A percentile compares a stretch with the other conserved stretches of the same genome.
Conservation (phyloP, 2,888 invertebrate species). For the Amiota communis region DNA sequence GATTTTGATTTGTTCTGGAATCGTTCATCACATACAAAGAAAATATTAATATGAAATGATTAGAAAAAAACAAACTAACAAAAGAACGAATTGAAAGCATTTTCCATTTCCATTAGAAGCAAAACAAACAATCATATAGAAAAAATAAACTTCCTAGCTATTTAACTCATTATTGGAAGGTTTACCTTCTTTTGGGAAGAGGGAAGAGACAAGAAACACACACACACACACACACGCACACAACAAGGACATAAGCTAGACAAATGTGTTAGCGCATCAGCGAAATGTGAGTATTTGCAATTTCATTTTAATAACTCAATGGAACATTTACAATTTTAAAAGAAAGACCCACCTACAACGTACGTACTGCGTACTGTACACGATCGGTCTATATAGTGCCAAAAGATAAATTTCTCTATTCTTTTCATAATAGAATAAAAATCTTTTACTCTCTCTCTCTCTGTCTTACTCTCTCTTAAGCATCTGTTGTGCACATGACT, state of each 20-base stretch:
- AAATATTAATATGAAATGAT: too few relatives aligned
- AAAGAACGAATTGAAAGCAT: not conserved
- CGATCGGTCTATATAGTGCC: too few relatives aligned
- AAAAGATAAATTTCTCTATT: not conserved
- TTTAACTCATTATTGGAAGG: too few relatives aligned
- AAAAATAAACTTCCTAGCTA: not conserved
- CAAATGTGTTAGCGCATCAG: not conserved
- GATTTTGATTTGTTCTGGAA: too few relatives aligned
- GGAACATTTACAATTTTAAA: not conserved
- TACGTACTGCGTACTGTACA: not conserved
- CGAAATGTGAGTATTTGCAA: not conserved
- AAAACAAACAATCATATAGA: not conserved
- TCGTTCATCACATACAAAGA: too few relatives aligned
- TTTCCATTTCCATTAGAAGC: not conserved
- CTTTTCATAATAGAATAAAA: too few relatives aligned
- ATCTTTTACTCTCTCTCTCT: too few relatives aligned
- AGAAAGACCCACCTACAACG: not conserved
- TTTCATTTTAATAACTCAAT: not conserved
- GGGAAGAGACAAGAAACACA: too few relatives aligned
- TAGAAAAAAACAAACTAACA: too few relatives aligned
- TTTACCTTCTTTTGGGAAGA: too few relatives aligned
- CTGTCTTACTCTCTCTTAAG: constrained; percentile 51
- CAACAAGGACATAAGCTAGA: too few relatives aligned
- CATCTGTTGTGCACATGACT: constrained; percentile 61
- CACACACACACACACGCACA: too few relatives aligned